Conservation (phyloP, 2,113 vertebrate species). For the Himantopus leucocephalus region DNA sequence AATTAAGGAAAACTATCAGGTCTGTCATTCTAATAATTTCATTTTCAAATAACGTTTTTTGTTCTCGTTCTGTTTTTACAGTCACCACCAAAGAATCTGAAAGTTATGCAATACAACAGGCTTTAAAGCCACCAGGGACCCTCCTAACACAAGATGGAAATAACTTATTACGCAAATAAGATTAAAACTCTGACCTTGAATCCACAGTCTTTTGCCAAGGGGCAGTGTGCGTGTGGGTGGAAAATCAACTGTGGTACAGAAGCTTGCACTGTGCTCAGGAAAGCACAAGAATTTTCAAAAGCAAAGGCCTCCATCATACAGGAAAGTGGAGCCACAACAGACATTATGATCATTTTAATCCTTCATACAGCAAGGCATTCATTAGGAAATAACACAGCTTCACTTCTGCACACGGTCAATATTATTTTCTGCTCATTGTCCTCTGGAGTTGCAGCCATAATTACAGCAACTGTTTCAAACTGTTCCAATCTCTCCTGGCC, state of each 20-base stretch:
- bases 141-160: conserved; percentile 34
- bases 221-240: not conserved
- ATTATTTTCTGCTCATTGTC: not conserved
- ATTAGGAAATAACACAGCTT: not conserved
- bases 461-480: not conserved
- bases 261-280: not conserved
- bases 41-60: conserved; percentile 20
- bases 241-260: not conserved
- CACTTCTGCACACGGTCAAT: not conserved
- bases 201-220: conserved; percentile 27
- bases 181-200: conserved; percentile 51
- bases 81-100: conserved; percentile 48
- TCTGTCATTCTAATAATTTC: not conserved
- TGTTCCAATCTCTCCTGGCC: not conserved
- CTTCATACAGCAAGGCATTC: not conserved
- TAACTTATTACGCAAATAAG: conserved; percentile 40
- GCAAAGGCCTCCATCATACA: not conserved
- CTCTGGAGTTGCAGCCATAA: not conserved
- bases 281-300: not conserved
- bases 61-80: conserved; percentile 30
- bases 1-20: not conserved
- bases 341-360: not conserved
- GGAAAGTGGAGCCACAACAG: not conserved
- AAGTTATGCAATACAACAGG: conserved; percentile 26
- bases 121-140: conserved; percentile 22